These are phyloP conservation scores for Choristoneura fumiferana DNA, from an alignment of 1,140 invertebrate species.

Conservation along the genomic window DNA sequence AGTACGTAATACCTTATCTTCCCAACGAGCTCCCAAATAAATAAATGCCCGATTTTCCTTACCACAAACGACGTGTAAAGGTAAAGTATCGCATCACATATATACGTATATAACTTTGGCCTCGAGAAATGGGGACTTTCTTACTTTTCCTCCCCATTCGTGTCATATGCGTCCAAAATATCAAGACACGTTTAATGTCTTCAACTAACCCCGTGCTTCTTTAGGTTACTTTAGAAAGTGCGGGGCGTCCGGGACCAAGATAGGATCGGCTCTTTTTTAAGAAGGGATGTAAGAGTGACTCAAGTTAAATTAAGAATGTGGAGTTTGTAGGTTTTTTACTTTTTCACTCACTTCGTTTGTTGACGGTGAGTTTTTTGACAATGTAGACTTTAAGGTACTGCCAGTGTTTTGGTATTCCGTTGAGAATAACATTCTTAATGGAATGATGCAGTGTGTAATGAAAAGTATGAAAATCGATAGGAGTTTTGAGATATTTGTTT, in stretches of 20 bases:
- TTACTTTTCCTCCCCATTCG: slow-evolving; percentile 56
- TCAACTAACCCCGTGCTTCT: background rate
- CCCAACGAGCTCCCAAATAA: slow-evolving; percentile 12
- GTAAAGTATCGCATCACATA: slow-evolving; percentile 66
- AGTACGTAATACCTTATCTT: slow-evolving; percentile 14
- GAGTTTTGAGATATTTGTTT: too few relatives aligned
- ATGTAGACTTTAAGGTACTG: slow-evolving; percentile 59
- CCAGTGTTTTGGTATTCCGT: background rate
- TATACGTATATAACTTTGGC: too few relatives aligned
- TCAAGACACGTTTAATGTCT: slow-evolving; percentile 27
- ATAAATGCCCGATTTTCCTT: slow-evolving; percentile 15
- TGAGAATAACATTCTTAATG: too few relatives aligned
- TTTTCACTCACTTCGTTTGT: slow-evolving; percentile 71
- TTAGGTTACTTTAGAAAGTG: slow-evolving; percentile 1
- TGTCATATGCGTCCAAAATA: slow-evolving; percentile 48
- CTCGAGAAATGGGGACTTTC: slow-evolving; percentile 67
- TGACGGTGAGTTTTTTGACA: slow-evolving; percentile 73
- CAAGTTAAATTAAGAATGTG: slow-evolving; percentile 78
- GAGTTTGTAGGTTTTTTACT: slow-evolving; percentile 63
- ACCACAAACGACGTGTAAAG: slow-evolving; percentile 70
- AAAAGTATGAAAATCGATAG: too few relatives aligned
- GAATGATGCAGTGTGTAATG: too few relatives aligned
- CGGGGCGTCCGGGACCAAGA: slow-evolving; percentile 28
- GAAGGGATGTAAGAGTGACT: slow-evolving; percentile 72
- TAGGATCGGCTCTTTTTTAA: slow-evolving; percentile 42